phyloP scores from a whole-genome alignment of 2,888 invertebrate genomes.

The Pandemis corylana region DNA sequence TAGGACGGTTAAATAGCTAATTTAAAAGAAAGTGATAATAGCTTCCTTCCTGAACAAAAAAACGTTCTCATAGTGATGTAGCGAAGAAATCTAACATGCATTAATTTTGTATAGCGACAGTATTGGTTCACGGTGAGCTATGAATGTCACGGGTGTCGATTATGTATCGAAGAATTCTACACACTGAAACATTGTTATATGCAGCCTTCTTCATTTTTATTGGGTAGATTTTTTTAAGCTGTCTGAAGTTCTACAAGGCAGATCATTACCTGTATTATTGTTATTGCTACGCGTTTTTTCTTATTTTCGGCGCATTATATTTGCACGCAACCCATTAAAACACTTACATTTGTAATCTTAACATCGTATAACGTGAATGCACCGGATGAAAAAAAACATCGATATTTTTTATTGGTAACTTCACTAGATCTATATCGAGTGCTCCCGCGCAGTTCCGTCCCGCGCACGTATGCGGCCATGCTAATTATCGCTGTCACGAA shows the following conservation, averaged over 20 bases:
- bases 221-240: too few species aligned
- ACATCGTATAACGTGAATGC: neutral
- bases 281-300: too few species aligned
- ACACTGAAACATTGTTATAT: neutral
- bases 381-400: neutral
- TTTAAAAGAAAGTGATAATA: conserved; percentile 81
- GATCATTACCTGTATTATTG: too few species aligned
- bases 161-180: neutral
- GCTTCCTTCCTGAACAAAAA: conserved; percentile 55
- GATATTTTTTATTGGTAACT: neutral
- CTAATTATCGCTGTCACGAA: conserved; percentile 81
- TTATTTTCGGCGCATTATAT: too few species aligned
- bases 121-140: neutral
- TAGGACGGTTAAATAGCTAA: conserved; percentile 63
- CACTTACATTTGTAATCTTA: neutral
- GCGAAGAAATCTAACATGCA: neutral
- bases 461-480: conserved; percentile 79
- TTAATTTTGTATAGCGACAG: neutral
- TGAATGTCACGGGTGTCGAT: neutral
- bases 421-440: neutral
- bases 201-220: too few species aligned
- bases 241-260: too few species aligned
- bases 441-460: conserved; percentile 54
- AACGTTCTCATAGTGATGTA: conserved; percentile 14
- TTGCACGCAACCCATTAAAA: neutral